Evolutionary conservation across 2,888 invertebrate species (phyloP).

Genomic region (Ypsolopha scabrella): DNA sequence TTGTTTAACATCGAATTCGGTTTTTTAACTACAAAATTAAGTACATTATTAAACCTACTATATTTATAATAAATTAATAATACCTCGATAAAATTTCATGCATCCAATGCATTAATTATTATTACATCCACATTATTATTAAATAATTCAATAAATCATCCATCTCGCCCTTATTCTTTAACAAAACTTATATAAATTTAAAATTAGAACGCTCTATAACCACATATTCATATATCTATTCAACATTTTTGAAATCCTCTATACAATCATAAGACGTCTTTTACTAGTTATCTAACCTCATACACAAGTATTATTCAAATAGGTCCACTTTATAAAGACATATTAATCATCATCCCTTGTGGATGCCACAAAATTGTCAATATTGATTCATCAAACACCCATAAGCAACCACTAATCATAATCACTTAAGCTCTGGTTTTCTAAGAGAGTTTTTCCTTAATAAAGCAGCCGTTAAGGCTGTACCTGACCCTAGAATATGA

Average conservation of each 20-base stretch:
- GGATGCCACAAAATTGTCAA: too few relatives aligned
- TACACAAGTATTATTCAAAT: not conserved
- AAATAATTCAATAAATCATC: constrained; percentile 15
- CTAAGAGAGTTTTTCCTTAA: too few relatives aligned
- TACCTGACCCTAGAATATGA: too few relatives aligned
- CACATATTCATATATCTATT: constrained; percentile 55
- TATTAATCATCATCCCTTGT: too few relatives aligned
- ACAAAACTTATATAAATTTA: constrained; percentile 26
- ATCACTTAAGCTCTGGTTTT: too few relatives aligned
- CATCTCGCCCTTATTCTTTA: constrained; percentile 26
- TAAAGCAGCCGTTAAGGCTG: too few relatives aligned
- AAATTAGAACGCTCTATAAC: constrained; percentile 39
- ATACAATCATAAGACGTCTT: constrained; percentile 51
- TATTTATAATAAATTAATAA: constrained; percentile 13
- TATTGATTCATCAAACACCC: too few relatives aligned
- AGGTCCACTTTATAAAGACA: too few relatives aligned
- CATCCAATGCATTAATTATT: constrained; percentile 45
- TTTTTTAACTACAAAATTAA: constrained; percentile 35
- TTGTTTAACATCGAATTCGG: constrained; percentile 51
- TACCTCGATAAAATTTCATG: constrained; percentile 32
- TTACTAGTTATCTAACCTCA: constrained; percentile 16
- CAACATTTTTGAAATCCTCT: constrained; percentile 24
- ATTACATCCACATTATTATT: constrained; percentile 13
- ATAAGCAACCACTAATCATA: too few relatives aligned
- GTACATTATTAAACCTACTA: constrained; percentile 16